Base-by-base conservation (phyloP, 92 coral and sea anemone genomes). In the Zoanthus solanderi region DNA sequence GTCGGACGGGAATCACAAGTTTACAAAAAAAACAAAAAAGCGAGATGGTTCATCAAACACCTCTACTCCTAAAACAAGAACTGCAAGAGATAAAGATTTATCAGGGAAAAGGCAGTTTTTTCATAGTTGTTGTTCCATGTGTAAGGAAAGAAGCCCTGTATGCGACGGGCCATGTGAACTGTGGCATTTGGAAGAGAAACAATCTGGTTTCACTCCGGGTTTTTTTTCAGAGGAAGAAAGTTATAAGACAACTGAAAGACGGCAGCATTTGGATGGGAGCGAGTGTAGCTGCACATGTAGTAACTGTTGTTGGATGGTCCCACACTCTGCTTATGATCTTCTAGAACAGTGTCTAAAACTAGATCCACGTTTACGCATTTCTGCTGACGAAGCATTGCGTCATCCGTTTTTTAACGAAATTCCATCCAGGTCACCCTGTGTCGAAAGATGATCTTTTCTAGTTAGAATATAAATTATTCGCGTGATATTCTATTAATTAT, bases 351-450 rank as follows among this genome's bases (percentile, higher is more conserved):
- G 98, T 67, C 91, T 97, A n/a, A 98, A 95, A 75, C 84, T 97
- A 60, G 93, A 97, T 71, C 99, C 99, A 3, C 88, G 76, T 52
- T 87, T 96, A 28, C 92, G 99, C 85, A 95, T 97, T 56, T 92
- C 98, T 47, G 99, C 99, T 3, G 75, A 81, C 16, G 93, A 97
- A 74, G 99, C 99, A 9, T 77, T 97, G 76, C 90, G 86, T 14
- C 99, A 97, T 87, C 93, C 95, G 12, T 97, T 97, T 80, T 91
- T 97, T 63, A 76, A 16, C 37, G 77, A 87, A 14, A 17, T 18
- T 3, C 4, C 52, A 44, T 81, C 12, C 28, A 46, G 18, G 46
- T 81, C 63, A 53, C 74, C 60, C 3, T 46, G 74, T 57, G 75
- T 81, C 1, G 85, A 66, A 45, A 81, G 85, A 46, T 81, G 48